A percentile compares a stretch with the other conserved stretches of the same genome.
Evolutionary conservation across 2,113 vertebrate genomes (phyloP).

Genomic region (Lynx canadensis): DNA sequence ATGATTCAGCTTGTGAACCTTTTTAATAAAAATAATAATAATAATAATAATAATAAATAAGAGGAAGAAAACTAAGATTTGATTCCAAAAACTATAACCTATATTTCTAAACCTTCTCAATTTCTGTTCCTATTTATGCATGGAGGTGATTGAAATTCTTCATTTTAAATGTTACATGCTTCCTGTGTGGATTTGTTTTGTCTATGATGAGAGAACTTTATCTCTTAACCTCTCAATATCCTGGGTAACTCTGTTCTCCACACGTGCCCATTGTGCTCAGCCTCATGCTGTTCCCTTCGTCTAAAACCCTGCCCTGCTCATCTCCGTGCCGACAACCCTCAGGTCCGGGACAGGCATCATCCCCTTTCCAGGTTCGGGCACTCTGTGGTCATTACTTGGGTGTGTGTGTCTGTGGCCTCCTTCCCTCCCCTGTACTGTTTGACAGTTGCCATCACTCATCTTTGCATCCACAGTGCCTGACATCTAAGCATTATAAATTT

Average conservation of each 20-base stretch:
- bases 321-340: neutral
- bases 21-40: neutral
- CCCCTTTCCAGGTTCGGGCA: neutral
- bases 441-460: neutral
- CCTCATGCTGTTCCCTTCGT: neutral
- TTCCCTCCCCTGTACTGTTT: neutral
- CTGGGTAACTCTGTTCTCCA: neutral
- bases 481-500: too few species aligned
- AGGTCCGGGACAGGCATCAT: neutral
- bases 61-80: neutral
- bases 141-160: neutral
- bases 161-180: neutral
- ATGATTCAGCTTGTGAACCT: neutral
- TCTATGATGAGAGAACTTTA: neutral
- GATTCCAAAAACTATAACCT: neutral
- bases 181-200: neutral
- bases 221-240: fast-evolving
- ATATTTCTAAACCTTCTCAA: neutral
- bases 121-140: neutral
- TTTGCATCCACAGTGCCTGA: neutral
- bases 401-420: neutral
- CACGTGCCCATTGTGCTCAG: fast-evolving
- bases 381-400: neutral
- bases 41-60: neutral
- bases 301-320: neutral